phyloP scores from a whole-genome alignment of 1,140 invertebrate species.

The Drosophila miranda region DNA sequence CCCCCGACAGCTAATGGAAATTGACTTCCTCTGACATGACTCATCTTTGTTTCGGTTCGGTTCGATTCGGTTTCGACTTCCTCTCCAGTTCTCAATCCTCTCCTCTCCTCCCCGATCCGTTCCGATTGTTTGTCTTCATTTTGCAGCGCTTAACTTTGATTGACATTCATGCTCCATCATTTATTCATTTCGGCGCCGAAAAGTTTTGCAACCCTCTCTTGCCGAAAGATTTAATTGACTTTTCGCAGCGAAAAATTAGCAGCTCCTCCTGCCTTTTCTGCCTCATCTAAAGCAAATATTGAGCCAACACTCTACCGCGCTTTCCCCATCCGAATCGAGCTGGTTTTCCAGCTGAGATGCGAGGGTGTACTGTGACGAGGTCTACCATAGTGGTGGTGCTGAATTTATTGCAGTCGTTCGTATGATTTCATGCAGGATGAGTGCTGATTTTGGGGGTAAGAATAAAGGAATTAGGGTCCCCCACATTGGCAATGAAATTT shows the following conservation, averaged over 20 bases:
- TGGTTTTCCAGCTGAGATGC: slow-evolving; percentile 3
- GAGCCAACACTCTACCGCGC: slow-evolving; percentile 21
- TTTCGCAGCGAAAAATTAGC: slow-evolving; percentile 50
- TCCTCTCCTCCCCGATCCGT: slow-evolving; percentile 48
- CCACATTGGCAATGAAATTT: no score
- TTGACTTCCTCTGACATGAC: slow-evolving; percentile 51
- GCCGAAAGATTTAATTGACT: slow-evolving; percentile 49
- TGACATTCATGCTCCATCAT: slow-evolving; percentile 79
- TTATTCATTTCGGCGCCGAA: slow-evolving; percentile 72
- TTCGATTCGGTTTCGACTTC: not conserved
- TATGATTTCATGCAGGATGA: not conserved
- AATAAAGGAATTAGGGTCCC: no score
- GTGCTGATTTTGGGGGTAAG: not conserved
- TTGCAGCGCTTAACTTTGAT: slow-evolving; percentile 69
- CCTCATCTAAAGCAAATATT: slow-evolving; percentile 54
- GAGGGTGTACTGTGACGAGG: slow-evolving; percentile 5
- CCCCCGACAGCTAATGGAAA: slow-evolving; percentile 56
- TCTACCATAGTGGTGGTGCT: slow-evolving; percentile 12
- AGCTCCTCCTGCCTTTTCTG: slow-evolving; percentile 18
- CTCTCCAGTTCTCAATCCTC: no score
- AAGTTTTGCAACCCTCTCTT: slow-evolving; percentile 28
- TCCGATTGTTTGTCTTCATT: slow-evolving; percentile 62
- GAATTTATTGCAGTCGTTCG: slow-evolving; percentile 14
- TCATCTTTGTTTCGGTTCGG: slow-evolving; percentile 59
- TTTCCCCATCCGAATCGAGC: not conserved